These are phyloP conservation scores for Anthopleura sola DNA, from an alignment of 64 coral and sea anemone species.

Conservation along the genomic window DNA sequence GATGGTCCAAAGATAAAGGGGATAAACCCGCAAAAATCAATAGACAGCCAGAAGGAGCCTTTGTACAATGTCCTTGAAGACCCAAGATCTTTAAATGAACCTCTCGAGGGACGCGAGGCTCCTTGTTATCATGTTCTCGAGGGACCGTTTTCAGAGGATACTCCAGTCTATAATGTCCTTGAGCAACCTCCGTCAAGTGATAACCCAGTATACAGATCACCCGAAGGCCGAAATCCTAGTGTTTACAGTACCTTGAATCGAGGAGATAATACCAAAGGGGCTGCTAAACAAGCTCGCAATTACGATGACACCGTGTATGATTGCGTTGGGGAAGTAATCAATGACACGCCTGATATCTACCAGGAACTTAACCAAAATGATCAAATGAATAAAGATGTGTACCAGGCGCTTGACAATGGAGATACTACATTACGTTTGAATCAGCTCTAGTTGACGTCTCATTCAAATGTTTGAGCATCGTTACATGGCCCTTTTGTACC, in stretches of 20 bases:
- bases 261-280: not conserved
- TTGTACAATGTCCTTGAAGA: not conserved
- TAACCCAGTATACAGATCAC: not conserved
- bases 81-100: not conserved
- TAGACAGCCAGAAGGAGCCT: not conserved
- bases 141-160: not conserved
- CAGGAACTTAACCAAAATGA: not conserved
- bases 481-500: too few relatives aligned
- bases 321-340: not conserved
- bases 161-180: not conserved
- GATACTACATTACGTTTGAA: not conserved
- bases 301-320: constrained; percentile 1
- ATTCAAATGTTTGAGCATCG: not conserved
- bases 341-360: not conserved
- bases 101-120: not conserved
- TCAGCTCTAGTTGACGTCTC: not conserved
- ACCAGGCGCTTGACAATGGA: not conserved
- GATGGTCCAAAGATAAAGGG: not conserved
- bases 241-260: not conserved
- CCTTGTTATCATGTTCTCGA: not conserved
- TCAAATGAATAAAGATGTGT: not conserved
- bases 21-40: not conserved
- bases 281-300: not conserved
- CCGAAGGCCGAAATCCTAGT: not conserved
- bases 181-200: not conserved